phyloP scores from a whole-genome alignment of 1,140 invertebrate genomes.

The Drosophila ambigua region DNA sequence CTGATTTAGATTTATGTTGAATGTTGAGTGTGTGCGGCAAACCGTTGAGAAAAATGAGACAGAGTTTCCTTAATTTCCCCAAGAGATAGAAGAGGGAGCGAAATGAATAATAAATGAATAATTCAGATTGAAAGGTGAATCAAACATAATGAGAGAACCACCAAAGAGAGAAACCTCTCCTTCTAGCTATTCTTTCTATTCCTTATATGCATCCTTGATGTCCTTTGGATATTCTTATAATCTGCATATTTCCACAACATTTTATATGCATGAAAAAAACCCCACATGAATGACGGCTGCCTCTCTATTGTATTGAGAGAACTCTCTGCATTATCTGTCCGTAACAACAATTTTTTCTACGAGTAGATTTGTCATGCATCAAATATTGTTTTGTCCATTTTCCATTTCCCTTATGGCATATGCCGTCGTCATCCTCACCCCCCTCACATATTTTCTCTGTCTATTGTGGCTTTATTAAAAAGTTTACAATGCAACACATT shows the following conservation, averaged over 20 bases:
- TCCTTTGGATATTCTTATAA: neutral
- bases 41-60: constrained; percentile 24
- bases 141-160: neutral
- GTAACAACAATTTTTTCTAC: constrained; percentile 28
- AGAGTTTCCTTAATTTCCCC: no score
- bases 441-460: constrained; percentile 21
- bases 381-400: constrained; percentile 63
- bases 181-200: no score
- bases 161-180: no score
- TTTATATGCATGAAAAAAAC: constrained; percentile 21
- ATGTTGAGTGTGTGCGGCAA: constrained; percentile 19
- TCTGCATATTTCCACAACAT: constrained; percentile 24
- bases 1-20: constrained; percentile 63
- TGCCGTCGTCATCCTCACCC: neutral
- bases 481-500: constrained; percentile 59
- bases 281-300: constrained; percentile 16
- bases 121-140: constrained; percentile 4
- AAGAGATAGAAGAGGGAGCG: no score
- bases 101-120: constrained; percentile 29
- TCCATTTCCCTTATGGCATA: constrained; percentile 16
- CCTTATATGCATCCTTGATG: no score
- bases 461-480: constrained; percentile 75
- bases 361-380: constrained; percentile 63
- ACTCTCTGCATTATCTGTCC: constrained; percentile 17
- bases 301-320: constrained; percentile 29